phyloP scores from a whole-genome alignment of 2,797 vertebrate species.

The Anas flavirostris region DNA sequence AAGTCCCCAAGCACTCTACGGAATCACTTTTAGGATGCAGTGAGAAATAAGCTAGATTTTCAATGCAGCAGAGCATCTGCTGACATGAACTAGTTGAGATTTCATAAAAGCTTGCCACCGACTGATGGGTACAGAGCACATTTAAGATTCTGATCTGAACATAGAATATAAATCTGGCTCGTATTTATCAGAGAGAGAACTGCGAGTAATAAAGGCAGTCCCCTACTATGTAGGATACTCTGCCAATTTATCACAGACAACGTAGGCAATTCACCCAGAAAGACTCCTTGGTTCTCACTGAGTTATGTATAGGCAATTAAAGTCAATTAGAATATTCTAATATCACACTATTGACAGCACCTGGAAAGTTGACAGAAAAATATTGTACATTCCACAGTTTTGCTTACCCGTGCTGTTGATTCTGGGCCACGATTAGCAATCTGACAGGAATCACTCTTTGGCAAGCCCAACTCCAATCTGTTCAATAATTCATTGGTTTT shows the following conservation, averaged over 20 bases:
- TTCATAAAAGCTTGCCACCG: conserved; percentile 4
- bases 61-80: background rate
- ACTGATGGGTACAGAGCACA: background rate
- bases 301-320: background rate
- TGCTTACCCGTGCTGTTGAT: conserved; percentile 73
- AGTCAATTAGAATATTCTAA: conserved; percentile 23
- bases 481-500: conserved; percentile 74
- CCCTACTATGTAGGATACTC: background rate
- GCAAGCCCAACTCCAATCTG: conserved; percentile 38
- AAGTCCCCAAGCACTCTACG: background rate
- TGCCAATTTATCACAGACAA: background rate
- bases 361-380: conserved; percentile 29
- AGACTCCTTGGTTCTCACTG: background rate
- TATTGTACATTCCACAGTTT: background rate
- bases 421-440: background rate
- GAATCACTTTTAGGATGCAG: background rate
- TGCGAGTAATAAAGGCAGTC: background rate
- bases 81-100: conserved; percentile 9
- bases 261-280: background rate
- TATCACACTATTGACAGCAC: conserved; percentile 19
- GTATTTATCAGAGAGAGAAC: background rate
- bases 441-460: conserved; percentile 35
- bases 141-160: conserved; percentile 10
- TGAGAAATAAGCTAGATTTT: conserved; percentile 18
- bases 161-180: background rate